Base-by-base conservation (phyloP, 2,797 vertebrate genomes). In the Adelosebastes latens region DNA sequence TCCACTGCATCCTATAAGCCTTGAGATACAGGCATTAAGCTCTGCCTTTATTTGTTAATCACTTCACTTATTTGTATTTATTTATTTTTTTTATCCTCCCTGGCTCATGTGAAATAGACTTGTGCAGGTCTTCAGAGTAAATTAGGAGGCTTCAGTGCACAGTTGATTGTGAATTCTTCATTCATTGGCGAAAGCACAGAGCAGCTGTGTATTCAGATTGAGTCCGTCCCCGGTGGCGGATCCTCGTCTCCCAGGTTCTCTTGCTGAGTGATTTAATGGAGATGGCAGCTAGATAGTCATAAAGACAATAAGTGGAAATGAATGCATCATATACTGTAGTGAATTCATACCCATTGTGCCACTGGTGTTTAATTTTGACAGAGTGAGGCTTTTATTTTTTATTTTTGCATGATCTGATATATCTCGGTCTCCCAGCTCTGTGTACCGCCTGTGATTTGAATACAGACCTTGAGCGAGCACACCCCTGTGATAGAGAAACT, bases 121-220 rank as follows among this genome's bases (percentile, higher is more conserved):
- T 22, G 12, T 32, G 67, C 67, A 61, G 62, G 63, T 82, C 72
- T 39, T 64, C 52, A 24, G 69, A 81, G 71, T 75, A 67, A 82
- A 86, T 88, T 67, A 84, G 77, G 72, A 88, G 72, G 77, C 74
- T 64, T 75, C 68, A 68, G 79, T 20, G 27, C 64, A 25, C 64
- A 31, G 68, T 69, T 83, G 66, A 85, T 73, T 61, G 79, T 70
- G 82, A 81, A 88, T 86, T 85, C 83, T 77, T 80, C 74, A 77
- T 83, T 88, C 82, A 79, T 68, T 85, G 83, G 86, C 80, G 32
- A 66, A 82, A 82, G 75, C 88, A 69, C 83, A 65, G 83, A 92
- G 85, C 91, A 90, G 87, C 91, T 93, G 87, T 70, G 85, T 62
- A 60, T 83, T 89, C 83, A 86, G 83, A 93, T 86, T 75, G 88